phyloP scores from a whole-genome alignment of 1,140 invertebrate species.

The Vollenhovia emeryi region DNA sequence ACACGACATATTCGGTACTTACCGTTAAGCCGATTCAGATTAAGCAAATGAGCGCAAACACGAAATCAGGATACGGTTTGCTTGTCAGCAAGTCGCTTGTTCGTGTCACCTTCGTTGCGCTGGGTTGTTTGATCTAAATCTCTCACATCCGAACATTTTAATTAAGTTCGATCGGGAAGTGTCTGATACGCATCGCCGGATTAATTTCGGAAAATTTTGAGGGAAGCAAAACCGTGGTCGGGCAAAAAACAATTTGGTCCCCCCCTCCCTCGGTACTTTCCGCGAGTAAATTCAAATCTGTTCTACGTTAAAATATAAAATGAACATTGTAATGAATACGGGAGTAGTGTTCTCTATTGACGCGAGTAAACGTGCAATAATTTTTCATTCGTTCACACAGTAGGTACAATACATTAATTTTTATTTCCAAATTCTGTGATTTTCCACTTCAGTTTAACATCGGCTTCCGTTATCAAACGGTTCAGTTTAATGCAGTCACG shows the following conservation, averaged over 20 bases:
- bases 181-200: neutral
- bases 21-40: neutral
- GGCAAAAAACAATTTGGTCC: neutral
- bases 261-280: neutral
- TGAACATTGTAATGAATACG: neutral
- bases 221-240: neutral
- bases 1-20: neutral
- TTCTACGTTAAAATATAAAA: neutral
- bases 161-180: too few species aligned
- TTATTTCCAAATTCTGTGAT: constrained; percentile 10
- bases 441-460: neutral
- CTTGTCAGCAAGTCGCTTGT: neutral
- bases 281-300: neutral
- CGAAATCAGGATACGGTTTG: neutral
- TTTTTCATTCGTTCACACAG: constrained; percentile 1
- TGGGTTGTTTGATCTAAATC: neutral
- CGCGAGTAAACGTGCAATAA: neutral
- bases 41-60: neutral
- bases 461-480: too few species aligned
- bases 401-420: constrained; percentile 3
- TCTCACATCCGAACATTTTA: neutral
- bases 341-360: neutral
- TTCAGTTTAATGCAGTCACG: neutral
- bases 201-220: neutral
- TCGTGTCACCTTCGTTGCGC: neutral